These are phyloP conservation scores for Danionella cerebrum DNA, from an alignment of 2,113 vertebrate species.

Conservation along the genomic window DNA sequence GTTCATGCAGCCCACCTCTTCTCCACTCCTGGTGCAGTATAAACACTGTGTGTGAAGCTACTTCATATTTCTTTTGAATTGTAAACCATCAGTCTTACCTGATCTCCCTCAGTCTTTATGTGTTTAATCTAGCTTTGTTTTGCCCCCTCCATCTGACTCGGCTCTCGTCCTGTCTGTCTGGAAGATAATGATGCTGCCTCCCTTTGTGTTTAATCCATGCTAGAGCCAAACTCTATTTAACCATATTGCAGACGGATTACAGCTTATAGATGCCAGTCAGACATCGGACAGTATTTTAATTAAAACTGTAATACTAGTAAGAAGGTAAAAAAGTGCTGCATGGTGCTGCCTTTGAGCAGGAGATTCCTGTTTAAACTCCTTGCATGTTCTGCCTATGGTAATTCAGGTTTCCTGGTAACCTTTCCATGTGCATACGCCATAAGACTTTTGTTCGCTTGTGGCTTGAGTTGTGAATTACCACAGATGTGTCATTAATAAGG, in stretches of 20 bases:
- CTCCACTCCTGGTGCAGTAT: background rate
- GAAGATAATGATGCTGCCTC: background rate
- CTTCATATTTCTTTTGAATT: too few species aligned
- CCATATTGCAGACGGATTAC: constrained; percentile 19
- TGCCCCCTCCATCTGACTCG: background rate
- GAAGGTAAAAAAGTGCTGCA: background rate
- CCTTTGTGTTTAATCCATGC: constrained; percentile 8
- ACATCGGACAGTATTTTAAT: constrained; percentile 6
- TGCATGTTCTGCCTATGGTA: too few species aligned
- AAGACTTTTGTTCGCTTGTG: too few species aligned
- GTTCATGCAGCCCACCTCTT: background rate
- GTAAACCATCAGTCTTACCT: background rate
- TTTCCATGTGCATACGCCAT: too few species aligned
- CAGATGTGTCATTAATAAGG: too few species aligned
- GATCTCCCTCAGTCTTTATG: background rate
- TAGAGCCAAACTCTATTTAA: background rate
- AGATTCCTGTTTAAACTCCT: too few species aligned
- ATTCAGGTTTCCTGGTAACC: too few species aligned
- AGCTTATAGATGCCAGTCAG: background rate
- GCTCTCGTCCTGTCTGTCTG: background rate
- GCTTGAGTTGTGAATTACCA: too few species aligned
- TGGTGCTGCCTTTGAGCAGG: too few species aligned
- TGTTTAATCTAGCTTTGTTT: constrained; percentile 12
- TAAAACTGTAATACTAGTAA: background rate
- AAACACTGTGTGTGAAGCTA: too few species aligned